Base-by-base conservation (phyloP, 2,797 vertebrate genomes). In the Rhincodon typus region DNA sequence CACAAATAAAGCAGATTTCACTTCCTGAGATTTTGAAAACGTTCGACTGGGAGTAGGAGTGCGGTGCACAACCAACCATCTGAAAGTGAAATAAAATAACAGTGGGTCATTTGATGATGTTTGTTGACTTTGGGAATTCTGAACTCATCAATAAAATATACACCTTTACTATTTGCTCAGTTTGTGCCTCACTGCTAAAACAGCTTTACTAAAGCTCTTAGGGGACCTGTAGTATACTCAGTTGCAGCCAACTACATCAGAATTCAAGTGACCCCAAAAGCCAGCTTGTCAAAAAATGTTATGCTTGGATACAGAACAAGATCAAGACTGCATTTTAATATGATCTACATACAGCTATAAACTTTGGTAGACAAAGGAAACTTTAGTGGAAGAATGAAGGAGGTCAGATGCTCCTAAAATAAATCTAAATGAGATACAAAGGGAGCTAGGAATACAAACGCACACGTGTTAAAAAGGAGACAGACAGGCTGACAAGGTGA, bases 181-280 rank as follows among this genome's bases (percentile, higher is more conserved):
- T n/a, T 90, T 53, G 87, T 62, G 15, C 87, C 53, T 62, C 53
- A 34, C 3, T 62, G 15, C 30, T 57, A 84, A 88, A 62, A 90
- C 4, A 90, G 57, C 30, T 90, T 2, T 13, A 25, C 0, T 42
- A 30, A 66, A n/a, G 53, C 6, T 67, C 30, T 93, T 69, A 23
- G 0, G 66, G n/a, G 88, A n/a, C 57, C 57, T 66, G 25, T 34
- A 88, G 34, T 66, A 21, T 46, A 84, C 42, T 46, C 46, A 84
- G 82, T 84, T 84, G 82, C 42, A 84, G 82, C 38, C 46, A 84
- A 84, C 38, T 84, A 84, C 82, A 46, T 84, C 82, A 84, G 82
- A 84, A 84, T 46, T 34, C 88, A 91, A 93, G 38, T 42, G n/a
- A 42, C 42, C 66, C 23, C 17, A 67, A 69, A 67, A 38, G 5